Conservation (phyloP, 2,888 invertebrate genomes). For the Tetanocera ferruginea region DNA sequence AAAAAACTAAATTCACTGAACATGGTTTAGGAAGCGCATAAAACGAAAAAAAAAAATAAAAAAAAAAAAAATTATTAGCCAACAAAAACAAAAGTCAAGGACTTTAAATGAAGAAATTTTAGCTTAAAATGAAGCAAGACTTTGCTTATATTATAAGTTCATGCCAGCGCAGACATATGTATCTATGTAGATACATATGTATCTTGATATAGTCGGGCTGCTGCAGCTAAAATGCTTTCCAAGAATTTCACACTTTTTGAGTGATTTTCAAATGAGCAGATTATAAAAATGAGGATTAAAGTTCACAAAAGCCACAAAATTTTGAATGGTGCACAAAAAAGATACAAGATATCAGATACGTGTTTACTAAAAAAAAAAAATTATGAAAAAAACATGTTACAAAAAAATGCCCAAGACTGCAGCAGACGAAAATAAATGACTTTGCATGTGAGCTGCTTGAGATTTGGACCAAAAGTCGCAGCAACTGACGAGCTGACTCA, state of each 20-base stretch:
- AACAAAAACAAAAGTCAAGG: slow-evolving; percentile 25
- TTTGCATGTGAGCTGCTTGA: background rate
- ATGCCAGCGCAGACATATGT: background rate
- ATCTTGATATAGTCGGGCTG: background rate
- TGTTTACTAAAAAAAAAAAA: background rate
- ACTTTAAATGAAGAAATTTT: slow-evolving; percentile 20
- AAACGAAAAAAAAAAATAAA: background rate
- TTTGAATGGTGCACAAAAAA: background rate
- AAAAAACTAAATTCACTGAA: background rate
- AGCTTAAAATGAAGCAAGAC: background rate
- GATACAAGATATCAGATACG: background rate
- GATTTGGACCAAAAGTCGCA: background rate
- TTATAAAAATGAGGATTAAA: background rate
- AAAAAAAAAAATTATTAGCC: background rate
- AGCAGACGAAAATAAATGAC: slow-evolving; percentile 1
- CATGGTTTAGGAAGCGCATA: background rate
- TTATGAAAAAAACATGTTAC: background rate
- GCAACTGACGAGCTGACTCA: background rate
- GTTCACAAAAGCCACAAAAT: slow-evolving; percentile 1
- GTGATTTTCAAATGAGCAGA: slow-evolving; percentile 32
- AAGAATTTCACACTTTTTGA: slow-evolving; percentile 34
- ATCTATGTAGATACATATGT: background rate
- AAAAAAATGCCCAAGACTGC: background rate
- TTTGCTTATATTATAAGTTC: background rate
- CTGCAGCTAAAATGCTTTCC: slow-evolving; percentile 17